These are phyloP conservation scores for Amblyteles armatorius DNA, from an alignment of 2,888 invertebrate species.

Conservation along the genomic window DNA sequence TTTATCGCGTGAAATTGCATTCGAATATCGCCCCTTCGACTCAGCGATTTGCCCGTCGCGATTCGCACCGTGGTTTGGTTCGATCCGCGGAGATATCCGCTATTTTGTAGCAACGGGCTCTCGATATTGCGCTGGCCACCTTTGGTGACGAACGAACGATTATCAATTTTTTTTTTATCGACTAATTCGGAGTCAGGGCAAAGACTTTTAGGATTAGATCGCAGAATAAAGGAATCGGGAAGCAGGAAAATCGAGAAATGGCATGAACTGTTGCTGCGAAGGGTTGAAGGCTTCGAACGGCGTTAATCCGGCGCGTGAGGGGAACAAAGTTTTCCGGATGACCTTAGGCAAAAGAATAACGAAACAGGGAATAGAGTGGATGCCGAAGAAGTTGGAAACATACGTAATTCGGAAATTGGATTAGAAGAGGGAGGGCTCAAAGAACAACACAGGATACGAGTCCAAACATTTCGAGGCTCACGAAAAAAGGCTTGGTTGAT, in stretches of 20 bases:
- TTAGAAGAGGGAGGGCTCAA: background rate
- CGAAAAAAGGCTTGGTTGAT: background rate
- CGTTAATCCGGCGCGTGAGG: background rate
- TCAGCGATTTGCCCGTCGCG: constrained; percentile 54
- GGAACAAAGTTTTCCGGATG: background rate
- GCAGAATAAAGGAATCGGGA: background rate
- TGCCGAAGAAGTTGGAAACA: background rate
- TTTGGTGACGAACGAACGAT: background rate
- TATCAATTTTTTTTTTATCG: background rate
- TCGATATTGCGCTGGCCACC: background rate
- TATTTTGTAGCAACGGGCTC: background rate
- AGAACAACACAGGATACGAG: background rate
- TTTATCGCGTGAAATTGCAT: constrained; percentile 67
- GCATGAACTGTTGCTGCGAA: background rate
- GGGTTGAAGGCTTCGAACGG: background rate
- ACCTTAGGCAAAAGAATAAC: background rate
- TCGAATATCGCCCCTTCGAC: constrained; percentile 58
- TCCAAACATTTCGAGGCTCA: background rate
- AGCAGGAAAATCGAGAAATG: background rate
- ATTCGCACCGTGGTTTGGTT: constrained; percentile 46
- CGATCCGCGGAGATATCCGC: constrained; percentile 27
- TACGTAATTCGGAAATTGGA: background rate
- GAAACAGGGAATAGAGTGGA: background rate
- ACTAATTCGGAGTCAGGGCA: no score
- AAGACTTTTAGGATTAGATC: background rate